Conservation (phyloP, 2,113 vertebrate species). For the Channa argus region DNA sequence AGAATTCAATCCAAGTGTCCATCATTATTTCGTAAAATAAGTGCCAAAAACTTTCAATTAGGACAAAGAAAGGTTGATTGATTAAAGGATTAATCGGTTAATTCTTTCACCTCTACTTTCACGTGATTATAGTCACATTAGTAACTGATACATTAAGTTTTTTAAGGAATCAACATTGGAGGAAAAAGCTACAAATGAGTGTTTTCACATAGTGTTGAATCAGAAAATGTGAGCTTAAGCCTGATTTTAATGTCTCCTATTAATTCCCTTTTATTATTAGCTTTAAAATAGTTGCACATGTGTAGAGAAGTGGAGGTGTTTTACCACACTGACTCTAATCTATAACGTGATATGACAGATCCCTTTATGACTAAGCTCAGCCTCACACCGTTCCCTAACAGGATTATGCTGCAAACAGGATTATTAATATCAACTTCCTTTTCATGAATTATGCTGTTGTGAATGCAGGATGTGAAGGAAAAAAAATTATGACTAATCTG, state of each 20-base stretch:
- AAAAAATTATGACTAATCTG: constrained; percentile 60
- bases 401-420: constrained; percentile 59
- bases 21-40: too few species aligned
- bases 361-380: constrained; percentile 37
- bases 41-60: too few species aligned
- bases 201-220: background rate
- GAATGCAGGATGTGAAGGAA: constrained; percentile 5
- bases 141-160: too few species aligned
- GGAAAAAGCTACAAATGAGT: background rate
- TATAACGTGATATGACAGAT: constrained; percentile 36
- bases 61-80: too few species aligned
- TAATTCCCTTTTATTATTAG: background rate
- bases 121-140: too few species aligned
- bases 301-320: constrained; percentile 16
- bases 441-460: constrained; percentile 40
- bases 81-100: too few species aligned
- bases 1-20: too few species aligned
- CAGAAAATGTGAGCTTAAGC: background rate
- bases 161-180: background rate
- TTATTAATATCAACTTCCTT: constrained; percentile 49
- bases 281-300: constrained; percentile 20
- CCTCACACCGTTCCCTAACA: constrained; percentile 25
- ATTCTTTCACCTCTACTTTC: too few species aligned
- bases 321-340: constrained; percentile 19
- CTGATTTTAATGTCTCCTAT: background rate